Base-by-base conservation (phyloP, 2,888 invertebrate species). In the Loripinus fragilis region DNA sequence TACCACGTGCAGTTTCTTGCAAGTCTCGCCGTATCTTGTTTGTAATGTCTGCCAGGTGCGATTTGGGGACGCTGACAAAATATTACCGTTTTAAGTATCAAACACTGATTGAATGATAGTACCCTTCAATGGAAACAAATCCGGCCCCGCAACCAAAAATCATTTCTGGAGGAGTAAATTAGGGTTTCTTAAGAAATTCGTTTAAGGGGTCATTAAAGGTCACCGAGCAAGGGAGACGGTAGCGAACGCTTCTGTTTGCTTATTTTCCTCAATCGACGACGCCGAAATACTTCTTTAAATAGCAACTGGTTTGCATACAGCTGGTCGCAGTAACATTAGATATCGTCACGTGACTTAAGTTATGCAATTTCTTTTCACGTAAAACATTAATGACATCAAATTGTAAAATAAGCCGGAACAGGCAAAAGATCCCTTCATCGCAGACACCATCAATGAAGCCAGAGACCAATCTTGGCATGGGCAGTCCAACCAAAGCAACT, bases 261-360 rank as follows among this genome's bases (percentile, higher is more conserved):
- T 68, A 67, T 42, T 55, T 38, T n/a, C 42, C 25, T 79, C 50
- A 68, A 72, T 74, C 68, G 79, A 66, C 50, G 71, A 74, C 74
- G 74, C 78, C 74, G 60, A 78, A 78, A 60, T 69, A 45, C 28
- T 2, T 68, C 42, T 68, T n/a, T 48, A 68, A 73, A 72, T 72
- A 75, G 65, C 60, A 75, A 48, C 68, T 64, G 68, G 75, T 79
- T 79, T 79, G 75, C 79, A 79, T 79, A 79, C 79, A 79, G 79
- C 79, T 79, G 79, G 55, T 60, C 25, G 23, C 15, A 52, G 50
- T 68, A 60, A 68, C 65, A 75, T 65, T 78, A 42, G 52, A 71
- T 60, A 66, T 25, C 25, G 64, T 72, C 79, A 75, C 74, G 74
- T 79, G 75, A 72, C 72, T 68, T 50, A 52, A 52, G 52, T 52